These are phyloP conservation scores for Blastobasis adustella DNA, from an alignment of 2,888 invertebrate genomes.

Conservation along the genomic window DNA sequence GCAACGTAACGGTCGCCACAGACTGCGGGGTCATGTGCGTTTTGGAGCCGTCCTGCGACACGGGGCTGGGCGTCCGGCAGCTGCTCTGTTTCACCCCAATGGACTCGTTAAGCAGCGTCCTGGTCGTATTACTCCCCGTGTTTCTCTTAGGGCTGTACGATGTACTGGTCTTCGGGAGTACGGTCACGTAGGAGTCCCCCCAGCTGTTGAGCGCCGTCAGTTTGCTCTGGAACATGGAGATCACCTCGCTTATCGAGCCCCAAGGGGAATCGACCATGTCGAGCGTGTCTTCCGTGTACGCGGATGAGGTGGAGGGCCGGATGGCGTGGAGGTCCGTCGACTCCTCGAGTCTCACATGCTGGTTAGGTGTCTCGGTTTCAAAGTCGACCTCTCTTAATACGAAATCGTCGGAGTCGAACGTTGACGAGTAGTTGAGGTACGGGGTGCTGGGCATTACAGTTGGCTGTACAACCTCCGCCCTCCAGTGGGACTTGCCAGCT, in stretches of 20 bases:
- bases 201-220: not conserved
- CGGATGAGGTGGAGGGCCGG: not conserved
- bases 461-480: too few relatives aligned
- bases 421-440: too few relatives aligned
- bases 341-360: too few relatives aligned
- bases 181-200: constrained; percentile 2
- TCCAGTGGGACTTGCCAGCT: too few relatives aligned
- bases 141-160: constrained; percentile 15
- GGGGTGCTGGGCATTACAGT: too few relatives aligned
- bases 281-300: constrained; percentile 27
- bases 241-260: constrained; percentile 18
- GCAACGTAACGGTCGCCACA: constrained; percentile 25
- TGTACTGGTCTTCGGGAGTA: constrained; percentile 22
- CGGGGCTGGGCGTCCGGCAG: too few relatives aligned
- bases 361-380: too few relatives aligned
- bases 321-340: not conserved
- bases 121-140: constrained; percentile 11
- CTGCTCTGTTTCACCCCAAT: too few relatives aligned
- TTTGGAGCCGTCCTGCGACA: too few relatives aligned
- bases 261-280: constrained; percentile 45
- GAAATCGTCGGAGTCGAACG: too few relatives aligned
- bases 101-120: constrained; percentile 15
- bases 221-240: too few relatives aligned
- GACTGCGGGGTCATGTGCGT: constrained; percentile 27
- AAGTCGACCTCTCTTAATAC: too few relatives aligned